These are phyloP conservation scores for Ptilorrhoa leucosticta DNA, from an alignment of 2,113 vertebrate genomes.

Conservation along the genomic window DNA sequence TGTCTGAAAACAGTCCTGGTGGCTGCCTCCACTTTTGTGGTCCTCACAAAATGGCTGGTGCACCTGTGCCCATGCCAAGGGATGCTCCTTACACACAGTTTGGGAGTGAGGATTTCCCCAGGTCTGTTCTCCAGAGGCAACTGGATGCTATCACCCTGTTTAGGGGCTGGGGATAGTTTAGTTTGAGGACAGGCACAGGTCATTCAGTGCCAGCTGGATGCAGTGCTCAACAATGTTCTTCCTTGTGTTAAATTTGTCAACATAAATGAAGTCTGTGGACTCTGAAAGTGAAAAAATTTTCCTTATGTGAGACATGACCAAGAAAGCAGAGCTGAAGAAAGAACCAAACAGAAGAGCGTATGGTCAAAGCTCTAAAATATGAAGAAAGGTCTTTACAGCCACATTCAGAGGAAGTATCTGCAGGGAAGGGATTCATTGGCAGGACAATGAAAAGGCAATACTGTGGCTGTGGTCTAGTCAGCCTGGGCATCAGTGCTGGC, in stretches of 20 bases:
- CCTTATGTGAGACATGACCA: neutral
- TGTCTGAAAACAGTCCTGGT: too few species aligned
- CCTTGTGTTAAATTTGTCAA: neutral
- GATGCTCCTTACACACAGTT: neutral
- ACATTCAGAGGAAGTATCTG: neutral
- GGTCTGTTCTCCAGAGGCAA: neutral
- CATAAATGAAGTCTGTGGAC: neutral
- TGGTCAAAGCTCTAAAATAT: neutral
- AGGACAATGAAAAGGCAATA: neutral
- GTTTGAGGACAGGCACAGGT: neutral
- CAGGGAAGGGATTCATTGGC: neutral
- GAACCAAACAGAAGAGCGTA: neutral
- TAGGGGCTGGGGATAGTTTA: neutral
- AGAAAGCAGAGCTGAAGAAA: neutral
- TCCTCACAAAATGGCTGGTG: neutral
- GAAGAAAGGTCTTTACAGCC: neutral
- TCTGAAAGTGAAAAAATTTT: neutral
- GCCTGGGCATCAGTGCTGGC: neutral
- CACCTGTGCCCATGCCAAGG: neutral
- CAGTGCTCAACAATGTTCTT: neutral
- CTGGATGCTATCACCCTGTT: neutral
- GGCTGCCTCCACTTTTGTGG: neutral
- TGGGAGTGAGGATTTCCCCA: neutral
- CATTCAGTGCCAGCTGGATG: neutral
- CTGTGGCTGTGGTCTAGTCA: accelerated